These are phyloP conservation scores for Ranitomeya variabilis DNA, from an alignment of 2,113 vertebrate genomes.

Conservation along the genomic window DNA sequence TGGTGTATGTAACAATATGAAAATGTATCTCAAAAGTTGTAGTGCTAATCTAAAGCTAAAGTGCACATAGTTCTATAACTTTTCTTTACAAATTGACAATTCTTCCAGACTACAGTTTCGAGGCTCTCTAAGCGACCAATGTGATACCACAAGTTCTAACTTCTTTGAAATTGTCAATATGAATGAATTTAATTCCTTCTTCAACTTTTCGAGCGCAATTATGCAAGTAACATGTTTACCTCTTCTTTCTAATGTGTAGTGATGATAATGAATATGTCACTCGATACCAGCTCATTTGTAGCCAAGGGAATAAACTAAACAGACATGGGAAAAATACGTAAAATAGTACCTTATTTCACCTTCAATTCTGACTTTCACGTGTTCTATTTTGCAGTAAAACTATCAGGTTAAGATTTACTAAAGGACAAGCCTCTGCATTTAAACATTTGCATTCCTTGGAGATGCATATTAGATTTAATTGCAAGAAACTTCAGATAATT, in stretches of 20 bases:
- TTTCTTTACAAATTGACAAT: background rate
- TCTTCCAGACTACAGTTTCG: background rate
- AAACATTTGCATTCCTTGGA: background rate
- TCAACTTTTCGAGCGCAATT: conserved; percentile 30
- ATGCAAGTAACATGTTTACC: conserved; percentile 20
- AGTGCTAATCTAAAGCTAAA: background rate
- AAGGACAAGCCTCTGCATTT: conserved; percentile 17
- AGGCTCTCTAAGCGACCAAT: conserved; percentile 6
- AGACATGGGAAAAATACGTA: conserved; percentile 1
- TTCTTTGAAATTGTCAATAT: conserved; percentile 13
- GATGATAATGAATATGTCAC: conserved; percentile 26
- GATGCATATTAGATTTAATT: background rate
- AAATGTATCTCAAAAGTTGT: background rate
- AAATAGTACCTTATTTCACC: conserved; percentile 27
- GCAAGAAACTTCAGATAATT: background rate
- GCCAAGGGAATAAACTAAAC: conserved; percentile 14
- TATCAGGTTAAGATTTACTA: background rate
- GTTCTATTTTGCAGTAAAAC: conserved; percentile 31
- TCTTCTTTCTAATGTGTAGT: conserved; percentile 14
- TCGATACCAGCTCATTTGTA: background rate
- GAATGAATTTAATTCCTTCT: conserved; percentile 17
- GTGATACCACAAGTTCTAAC: conserved; percentile 20
- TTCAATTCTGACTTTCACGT: background rate
- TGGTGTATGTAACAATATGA: background rate
- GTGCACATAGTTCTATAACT: background rate